These are phyloP conservation scores for Cranoglanis bouderius DNA, from an alignment of 2,113 vertebrate species.

Conservation along the genomic window DNA sequence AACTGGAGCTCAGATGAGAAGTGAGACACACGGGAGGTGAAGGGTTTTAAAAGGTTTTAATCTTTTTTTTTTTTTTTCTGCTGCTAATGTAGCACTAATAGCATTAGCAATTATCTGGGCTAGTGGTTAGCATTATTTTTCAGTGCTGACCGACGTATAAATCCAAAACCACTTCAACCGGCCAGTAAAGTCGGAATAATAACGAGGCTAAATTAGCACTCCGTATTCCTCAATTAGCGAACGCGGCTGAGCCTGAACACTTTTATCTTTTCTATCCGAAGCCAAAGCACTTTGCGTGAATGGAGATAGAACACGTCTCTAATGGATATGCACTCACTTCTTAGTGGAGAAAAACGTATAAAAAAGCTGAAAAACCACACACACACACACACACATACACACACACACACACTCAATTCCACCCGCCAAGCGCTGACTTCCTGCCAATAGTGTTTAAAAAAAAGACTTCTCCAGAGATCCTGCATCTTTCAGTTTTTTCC, in stretches of 20 bases:
- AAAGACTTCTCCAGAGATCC: neutral
- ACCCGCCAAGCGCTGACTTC: neutral
- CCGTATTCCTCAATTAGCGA: neutral
- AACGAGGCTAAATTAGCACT: neutral
- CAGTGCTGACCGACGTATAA: neutral
- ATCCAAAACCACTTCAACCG: neutral
- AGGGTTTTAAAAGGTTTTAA: neutral
- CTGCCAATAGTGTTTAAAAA: neutral
- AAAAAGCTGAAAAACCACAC: neutral
- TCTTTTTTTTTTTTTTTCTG: neutral
- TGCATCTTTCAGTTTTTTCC: neutral
- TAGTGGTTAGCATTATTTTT: neutral
- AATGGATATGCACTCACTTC: neutral
- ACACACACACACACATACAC: neutral
- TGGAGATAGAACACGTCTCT: neutral
- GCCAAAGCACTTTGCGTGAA: neutral
- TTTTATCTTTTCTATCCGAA: neutral
- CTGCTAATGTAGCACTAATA: neutral
- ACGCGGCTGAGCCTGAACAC: neutral
- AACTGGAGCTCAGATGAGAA: neutral
- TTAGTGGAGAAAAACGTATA: neutral
- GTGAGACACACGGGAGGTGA: neutral
- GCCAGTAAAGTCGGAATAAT: neutral
- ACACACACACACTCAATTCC: neutral
- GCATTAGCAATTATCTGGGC: neutral